Conservation (phyloP, 2,113 vertebrate genomes). For the Oryzias javanicus region DNA sequence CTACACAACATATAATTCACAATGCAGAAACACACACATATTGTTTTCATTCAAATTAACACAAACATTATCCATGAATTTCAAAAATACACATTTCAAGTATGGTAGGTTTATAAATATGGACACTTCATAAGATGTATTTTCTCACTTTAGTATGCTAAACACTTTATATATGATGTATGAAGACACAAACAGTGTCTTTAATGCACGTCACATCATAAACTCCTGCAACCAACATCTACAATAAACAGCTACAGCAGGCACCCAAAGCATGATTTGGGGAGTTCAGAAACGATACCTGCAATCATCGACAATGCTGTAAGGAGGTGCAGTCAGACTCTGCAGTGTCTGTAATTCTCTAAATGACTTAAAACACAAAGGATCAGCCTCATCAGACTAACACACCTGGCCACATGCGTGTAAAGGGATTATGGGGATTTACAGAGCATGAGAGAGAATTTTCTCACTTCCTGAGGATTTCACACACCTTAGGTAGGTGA, state of each 20-base stretch:
- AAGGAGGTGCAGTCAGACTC: background rate
- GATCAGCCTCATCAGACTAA: slow-evolving; percentile 37
- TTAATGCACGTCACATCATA: slow-evolving; percentile 10
- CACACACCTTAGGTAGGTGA: slow-evolving; percentile 16
- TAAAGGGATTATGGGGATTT: slow-evolving; percentile 51
- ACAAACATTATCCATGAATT: background rate
- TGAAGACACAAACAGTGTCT: background rate
- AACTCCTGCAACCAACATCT: background rate
- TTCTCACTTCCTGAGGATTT: slow-evolving; percentile 17
- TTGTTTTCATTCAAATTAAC: background rate
- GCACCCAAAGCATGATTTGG: too few relatives aligned
- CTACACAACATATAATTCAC: slow-evolving; percentile 6
- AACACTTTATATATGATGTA: background rate
- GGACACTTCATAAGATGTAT: background rate
- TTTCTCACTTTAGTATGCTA: background rate
- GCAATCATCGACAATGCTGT: background rate
- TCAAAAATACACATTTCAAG: background rate
- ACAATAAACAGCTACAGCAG: too few relatives aligned
- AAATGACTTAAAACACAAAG: slow-evolving; percentile 35
- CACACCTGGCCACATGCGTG: slow-evolving; percentile 19
- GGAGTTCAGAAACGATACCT: too few relatives aligned
- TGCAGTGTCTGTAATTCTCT: slow-evolving; percentile 19
- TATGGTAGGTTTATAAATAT: background rate
- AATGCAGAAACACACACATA: background rate
- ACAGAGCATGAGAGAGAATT: slow-evolving; percentile 20